These are phyloP conservation scores for Lathamus discolor DNA, from an alignment of 2,113 vertebrate species.

Conservation along the genomic window DNA sequence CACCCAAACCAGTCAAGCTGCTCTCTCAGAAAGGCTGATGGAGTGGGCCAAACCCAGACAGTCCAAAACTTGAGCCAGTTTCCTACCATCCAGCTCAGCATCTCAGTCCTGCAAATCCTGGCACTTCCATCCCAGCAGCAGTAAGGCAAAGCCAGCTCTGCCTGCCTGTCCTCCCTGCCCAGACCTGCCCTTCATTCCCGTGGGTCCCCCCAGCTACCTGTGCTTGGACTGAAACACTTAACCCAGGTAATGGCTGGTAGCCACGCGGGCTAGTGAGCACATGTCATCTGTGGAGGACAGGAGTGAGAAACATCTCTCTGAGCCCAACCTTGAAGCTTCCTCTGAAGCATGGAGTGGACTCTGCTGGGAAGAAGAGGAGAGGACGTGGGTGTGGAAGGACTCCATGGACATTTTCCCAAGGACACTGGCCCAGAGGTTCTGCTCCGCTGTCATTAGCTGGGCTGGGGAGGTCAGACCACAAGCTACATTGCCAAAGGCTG, in stretches of 20 bases:
- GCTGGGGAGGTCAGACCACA: fast-evolving
- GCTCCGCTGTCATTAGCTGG: background rate
- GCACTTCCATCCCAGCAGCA: background rate
- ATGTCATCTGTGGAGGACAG: background rate
- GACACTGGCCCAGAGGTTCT: background rate
- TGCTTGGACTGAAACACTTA: background rate
- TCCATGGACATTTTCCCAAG: background rate
- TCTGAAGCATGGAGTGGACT: background rate
- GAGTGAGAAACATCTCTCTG: background rate
- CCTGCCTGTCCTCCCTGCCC: background rate
- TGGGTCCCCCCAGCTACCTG: background rate
- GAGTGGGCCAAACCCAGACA: background rate
- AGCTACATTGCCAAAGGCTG: background rate
- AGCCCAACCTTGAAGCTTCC: background rate
- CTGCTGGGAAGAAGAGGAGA: background rate
- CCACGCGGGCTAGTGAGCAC: background rate
- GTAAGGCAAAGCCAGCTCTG: background rate
- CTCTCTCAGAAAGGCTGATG: background rate
- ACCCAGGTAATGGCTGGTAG: background rate
- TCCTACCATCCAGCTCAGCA: background rate
- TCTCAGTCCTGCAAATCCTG: background rate
- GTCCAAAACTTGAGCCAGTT: background rate
- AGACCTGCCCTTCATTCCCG: background rate
- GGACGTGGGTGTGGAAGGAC: background rate
- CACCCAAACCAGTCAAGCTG: background rate